Evolutionary conservation across 2,888 invertebrate species (phyloP), one percentile per base, ranked within the genome.

Genomic region (Epicampocera succincta): DNA sequence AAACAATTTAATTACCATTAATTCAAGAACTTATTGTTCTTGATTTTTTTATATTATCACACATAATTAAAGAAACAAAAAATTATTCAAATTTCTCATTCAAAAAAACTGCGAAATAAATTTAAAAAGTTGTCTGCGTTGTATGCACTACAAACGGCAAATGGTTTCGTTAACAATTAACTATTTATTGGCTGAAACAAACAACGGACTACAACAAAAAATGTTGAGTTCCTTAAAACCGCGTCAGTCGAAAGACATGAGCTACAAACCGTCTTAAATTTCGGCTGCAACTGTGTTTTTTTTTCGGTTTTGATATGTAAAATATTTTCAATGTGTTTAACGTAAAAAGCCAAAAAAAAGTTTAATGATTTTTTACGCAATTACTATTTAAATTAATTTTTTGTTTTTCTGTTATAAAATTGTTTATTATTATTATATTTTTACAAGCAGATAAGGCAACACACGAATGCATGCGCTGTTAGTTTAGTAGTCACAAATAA

Each of bases 281-380:
- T 56, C 25, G 17, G 50, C 38, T 9, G 9, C 33, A 33, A n/a
- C n/a, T n/a, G n/a, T n/a, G n/a, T n/a, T n/a, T n/a, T n/a, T n/a
- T n/a, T n/a, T n/a, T n/a, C n/a, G n/a, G n/a, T n/a, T n/a, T n/a
- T n/a, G n/a, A n/a, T n/a, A n/a, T n/a, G n/a, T n/a, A n/a, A n/a
- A n/a, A n/a, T n/a, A n/a, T n/a, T n/a, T n/a, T n/a, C n/a, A n/a
- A n/a, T n/a, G n/a, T n/a, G n/a, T n/a, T n/a, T n/a, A n/a, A n/a
- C n/a, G n/a, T n/a, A 29, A 29, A 29, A 29, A 4, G 29, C 29
- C 6, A 33, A 58, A 19, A 46, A 58, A 42, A 21, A 66, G n/a
- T 68, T 48, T 52, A 13, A 52, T 33, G 54, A 46, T 60, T 78
- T 42, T 77, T 77, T 66, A 68, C 44, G 58, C 66, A 73, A 66